Evolutionary conservation across 2,797 vertebrate genomes (phyloP).

Genomic region (Morus bassanus): DNA sequence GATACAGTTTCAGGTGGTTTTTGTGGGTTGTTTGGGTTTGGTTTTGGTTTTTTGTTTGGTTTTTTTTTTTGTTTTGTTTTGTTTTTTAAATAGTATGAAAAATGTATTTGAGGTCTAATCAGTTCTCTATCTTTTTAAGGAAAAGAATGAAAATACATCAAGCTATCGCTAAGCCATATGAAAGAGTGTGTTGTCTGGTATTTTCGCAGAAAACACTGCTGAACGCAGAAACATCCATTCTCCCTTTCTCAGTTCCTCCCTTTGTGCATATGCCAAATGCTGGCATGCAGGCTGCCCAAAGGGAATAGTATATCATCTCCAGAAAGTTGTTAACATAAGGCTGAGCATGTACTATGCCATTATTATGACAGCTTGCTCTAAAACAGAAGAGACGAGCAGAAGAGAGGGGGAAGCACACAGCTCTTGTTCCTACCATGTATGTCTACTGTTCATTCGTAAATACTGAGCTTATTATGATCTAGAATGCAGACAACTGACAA

Average conservation of each 20-base stretch:
- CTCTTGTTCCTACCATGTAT: background rate
- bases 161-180: background rate
- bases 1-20: background rate
- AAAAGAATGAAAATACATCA: background rate
- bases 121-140: background rate
- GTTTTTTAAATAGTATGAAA: background rate
- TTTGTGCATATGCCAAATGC: slow-evolving; percentile 56
- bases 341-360: slow-evolving; percentile 65
- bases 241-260: slow-evolving; percentile 22
- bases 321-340: slow-evolving; percentile 75
- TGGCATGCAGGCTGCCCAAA: slow-evolving; percentile 47
- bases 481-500: background rate
- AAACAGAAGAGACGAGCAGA: slow-evolving; percentile 62
- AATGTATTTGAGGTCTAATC: background rate
- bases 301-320: slow-evolving; percentile 71
- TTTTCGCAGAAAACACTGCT: background rate
- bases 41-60: background rate
- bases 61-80: background rate
- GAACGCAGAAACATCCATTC: slow-evolving; percentile 15
- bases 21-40: background rate
- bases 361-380: slow-evolving; percentile 72
- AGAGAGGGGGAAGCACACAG: background rate
- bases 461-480: background rate
- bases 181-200: background rate
- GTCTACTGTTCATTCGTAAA: background rate